Percentiles rank a stretch among this genome's conserved stretches.
phyloP scores from a whole-genome alignment of 2,113 vertebrate genomes.

The Leucopsar rothschildi region DNA sequence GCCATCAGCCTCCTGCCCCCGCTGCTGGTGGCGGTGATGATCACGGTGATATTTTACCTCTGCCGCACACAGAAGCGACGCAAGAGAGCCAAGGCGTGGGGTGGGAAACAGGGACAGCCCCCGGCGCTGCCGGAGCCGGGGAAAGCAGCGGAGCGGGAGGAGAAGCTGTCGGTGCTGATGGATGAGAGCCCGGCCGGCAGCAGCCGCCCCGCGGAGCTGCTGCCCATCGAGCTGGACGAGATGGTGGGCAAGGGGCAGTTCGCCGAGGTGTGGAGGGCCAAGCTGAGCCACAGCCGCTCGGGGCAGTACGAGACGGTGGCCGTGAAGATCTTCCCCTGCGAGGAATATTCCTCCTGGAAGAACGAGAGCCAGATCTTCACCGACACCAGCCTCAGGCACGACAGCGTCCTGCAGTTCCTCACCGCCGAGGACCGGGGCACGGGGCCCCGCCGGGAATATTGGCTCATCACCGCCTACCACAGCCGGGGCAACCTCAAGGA shows the following conservation, averaged over 20 bases:
- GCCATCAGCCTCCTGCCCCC: slow-evolving; percentile 85
- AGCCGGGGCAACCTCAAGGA: slow-evolving; percentile 88
- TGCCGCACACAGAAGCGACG: slow-evolving; percentile 78
- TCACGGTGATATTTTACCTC: slow-evolving; percentile 79
- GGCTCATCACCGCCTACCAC: slow-evolving; percentile 88
- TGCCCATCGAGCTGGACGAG: slow-evolving; percentile 83
- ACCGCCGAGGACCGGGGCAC: slow-evolving; percentile 77
- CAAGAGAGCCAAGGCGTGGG: slow-evolving; percentile 76
- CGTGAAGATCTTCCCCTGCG: slow-evolving; percentile 85
- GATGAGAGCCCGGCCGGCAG: slow-evolving; percentile 15
- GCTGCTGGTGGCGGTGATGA: slow-evolving; percentile 77
- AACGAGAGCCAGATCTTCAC: slow-evolving; percentile 84
- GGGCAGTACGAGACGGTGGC: slow-evolving; percentile 80
- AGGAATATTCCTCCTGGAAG: slow-evolving; percentile 85
- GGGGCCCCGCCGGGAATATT: slow-evolving; percentile 78
- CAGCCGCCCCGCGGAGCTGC: slow-evolving; percentile 66
- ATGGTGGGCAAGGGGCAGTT: slow-evolving; percentile 88
- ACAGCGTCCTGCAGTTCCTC: slow-evolving; percentile 84
- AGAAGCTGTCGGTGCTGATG: slow-evolving; percentile 55
- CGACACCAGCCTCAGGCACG: slow-evolving; percentile 78
- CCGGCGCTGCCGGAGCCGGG: slow-evolving; percentile 21
- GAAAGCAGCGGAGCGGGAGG: slow-evolving; percentile 5
- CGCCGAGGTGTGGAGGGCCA: slow-evolving; percentile 84
- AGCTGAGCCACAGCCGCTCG: slow-evolving; percentile 71
- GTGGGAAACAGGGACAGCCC: slow-evolving; percentile 63